Conservation (phyloP, 1,140 invertebrate genomes). For the Acromyrmex charruanus region DNA sequence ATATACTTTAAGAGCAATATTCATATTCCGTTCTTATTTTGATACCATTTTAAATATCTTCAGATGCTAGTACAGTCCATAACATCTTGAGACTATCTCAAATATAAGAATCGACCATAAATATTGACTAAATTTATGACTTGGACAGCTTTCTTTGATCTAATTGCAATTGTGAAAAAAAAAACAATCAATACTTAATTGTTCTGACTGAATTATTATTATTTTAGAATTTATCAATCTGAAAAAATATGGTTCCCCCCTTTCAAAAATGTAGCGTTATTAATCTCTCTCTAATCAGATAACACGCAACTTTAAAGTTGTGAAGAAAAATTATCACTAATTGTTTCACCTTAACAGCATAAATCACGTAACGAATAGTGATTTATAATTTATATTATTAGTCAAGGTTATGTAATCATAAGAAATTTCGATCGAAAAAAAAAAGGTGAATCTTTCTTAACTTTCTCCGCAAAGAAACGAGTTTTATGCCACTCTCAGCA, state of each 20-base stretch:
- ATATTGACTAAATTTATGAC: too few species aligned
- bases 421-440: conserved; percentile 7
- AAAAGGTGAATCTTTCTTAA: background rate
- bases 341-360: conserved; percentile 8
- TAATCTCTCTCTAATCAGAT: background rate
- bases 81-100: too few species aligned
- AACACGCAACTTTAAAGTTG: background rate
- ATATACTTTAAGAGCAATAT: too few species aligned
- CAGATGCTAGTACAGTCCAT: too few species aligned
- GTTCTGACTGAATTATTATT: background rate
- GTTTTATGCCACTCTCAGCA: conserved; percentile 2
- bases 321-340: background rate
- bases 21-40: too few species aligned
- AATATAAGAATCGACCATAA: too few species aligned
- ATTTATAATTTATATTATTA: conserved; percentile 5
- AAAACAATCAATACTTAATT: background rate
- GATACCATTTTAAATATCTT: too few species aligned
- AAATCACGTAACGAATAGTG: background rate
- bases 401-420: background rate
- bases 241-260: background rate
- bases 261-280: background rate
- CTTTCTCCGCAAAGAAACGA: background rate
- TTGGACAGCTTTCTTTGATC: too few species aligned
- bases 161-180: too few species aligned
- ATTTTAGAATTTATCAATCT: conserved; percentile 5